phyloP scores from a whole-genome alignment of 2,797 vertebrate genomes.

The Clamator glandarius region DNA sequence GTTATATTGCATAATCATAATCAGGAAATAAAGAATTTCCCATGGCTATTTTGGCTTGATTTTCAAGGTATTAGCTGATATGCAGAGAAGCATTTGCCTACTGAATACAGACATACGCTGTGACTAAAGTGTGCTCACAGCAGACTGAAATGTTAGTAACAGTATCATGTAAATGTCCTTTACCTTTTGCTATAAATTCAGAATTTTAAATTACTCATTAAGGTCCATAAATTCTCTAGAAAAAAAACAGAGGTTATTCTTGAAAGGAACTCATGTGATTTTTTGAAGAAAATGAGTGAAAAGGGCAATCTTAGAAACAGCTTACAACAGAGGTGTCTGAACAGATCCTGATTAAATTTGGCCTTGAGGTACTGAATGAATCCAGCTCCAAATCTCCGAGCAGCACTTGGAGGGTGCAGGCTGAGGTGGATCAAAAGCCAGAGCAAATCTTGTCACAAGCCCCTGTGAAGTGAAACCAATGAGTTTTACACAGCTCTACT shows the following conservation, averaged over 20 bases:
- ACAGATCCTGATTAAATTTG: background rate
- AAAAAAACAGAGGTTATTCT: background rate
- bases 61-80: background rate
- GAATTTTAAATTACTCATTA: background rate
- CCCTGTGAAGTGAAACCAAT: slow-evolving; percentile 45
- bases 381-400: background rate
- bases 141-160: background rate
- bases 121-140: background rate
- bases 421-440: background rate
- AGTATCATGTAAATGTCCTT: background rate
- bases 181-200: background rate
- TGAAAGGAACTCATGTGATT: background rate
- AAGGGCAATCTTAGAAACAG: background rate
- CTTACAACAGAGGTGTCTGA: background rate
- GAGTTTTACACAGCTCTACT: slow-evolving; percentile 20
- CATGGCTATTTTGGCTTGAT: background rate
- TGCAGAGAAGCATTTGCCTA: background rate
- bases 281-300: background rate
- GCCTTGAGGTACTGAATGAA: background rate
- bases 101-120: background rate
- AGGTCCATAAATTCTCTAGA: background rate
- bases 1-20: rapidly evolving
- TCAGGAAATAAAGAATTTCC: background rate
- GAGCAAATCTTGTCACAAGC: background rate
- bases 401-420: background rate